These are phyloP conservation scores for Pantala flavescens DNA, from an alignment of 1,140 invertebrate genomes.

Conservation along the genomic window DNA sequence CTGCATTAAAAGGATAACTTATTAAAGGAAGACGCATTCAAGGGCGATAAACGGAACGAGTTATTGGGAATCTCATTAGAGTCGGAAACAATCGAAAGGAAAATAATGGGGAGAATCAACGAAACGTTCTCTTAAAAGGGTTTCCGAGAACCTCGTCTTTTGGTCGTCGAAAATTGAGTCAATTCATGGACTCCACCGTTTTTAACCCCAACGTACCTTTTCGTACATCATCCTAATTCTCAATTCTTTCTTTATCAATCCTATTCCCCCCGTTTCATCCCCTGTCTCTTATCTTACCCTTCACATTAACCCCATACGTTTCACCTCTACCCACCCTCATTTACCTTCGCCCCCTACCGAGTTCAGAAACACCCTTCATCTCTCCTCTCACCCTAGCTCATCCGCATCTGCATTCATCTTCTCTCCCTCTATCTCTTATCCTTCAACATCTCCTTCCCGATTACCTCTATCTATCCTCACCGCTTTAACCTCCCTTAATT, in stretches of 20 bases:
- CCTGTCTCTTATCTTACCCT: neutral
- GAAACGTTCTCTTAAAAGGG: neutral
- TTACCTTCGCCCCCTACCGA: too few species aligned
- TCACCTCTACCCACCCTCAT: too few species aligned
- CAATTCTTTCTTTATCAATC: neutral
- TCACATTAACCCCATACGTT: too few species aligned
- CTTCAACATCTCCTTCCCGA: too few species aligned
- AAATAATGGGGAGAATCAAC: neutral
- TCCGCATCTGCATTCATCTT: neutral
- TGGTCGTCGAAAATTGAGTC: neutral
- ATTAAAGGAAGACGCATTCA: neutral
- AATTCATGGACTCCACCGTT: neutral
- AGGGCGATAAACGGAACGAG: neutral
- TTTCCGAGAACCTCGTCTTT: neutral
- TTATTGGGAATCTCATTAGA: slow-evolving; percentile 3
- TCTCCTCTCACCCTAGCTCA: neutral
- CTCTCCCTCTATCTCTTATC: neutral
- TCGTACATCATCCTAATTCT: neutral
- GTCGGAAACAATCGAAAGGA: neutral
- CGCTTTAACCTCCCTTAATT: too few species aligned
- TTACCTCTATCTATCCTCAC: too few species aligned
- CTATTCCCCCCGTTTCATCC: neutral
- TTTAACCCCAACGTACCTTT: neutral
- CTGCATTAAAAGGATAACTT: too few species aligned
- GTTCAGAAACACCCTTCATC: neutral